phyloP scores from a whole-genome alignment of 2,113 vertebrate species.

The Heterotilapia buettikoferi region DNA sequence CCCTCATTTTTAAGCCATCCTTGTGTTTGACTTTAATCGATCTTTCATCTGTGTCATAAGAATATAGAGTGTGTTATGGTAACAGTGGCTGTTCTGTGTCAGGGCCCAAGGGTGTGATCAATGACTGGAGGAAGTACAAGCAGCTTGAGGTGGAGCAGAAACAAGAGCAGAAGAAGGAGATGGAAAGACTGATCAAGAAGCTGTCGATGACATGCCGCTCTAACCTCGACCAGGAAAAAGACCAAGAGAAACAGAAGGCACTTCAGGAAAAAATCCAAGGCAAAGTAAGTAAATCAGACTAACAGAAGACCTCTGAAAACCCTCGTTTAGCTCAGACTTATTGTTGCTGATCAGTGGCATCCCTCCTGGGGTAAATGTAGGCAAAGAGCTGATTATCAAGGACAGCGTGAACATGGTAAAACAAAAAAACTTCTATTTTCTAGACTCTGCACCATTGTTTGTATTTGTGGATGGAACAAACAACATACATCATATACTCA shows the following conservation, averaged over 20 bases:
- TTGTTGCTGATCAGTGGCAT: background rate
- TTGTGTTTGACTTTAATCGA: background rate
- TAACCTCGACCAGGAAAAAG: constrained; percentile 85
- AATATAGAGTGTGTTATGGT: background rate
- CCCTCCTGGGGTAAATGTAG: background rate
- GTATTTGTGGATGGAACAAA: background rate
- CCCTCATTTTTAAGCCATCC: background rate
- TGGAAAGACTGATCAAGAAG: constrained; percentile 90
- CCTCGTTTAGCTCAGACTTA: background rate
- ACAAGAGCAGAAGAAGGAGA: constrained; percentile 89
- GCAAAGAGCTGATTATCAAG: background rate
- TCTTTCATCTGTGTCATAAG: background rate
- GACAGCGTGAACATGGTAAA: background rate
- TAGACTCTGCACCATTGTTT: background rate
- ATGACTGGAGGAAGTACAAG: constrained; percentile 96
- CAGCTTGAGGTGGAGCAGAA: constrained; percentile 92
- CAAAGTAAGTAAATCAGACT: constrained; percentile 76
- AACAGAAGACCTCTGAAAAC: background rate
- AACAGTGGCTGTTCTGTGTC: background rate
- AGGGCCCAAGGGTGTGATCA: constrained; percentile 98
- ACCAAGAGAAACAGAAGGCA: constrained; percentile 82
- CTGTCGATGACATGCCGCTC: constrained; percentile 91
- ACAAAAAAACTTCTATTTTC: background rate
- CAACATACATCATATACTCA: background rate
- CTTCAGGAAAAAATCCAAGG: constrained; percentile 87